phyloP scores from a whole-genome alignment of 2,888 invertebrate genomes.

The Drosophila basisetae region DNA sequence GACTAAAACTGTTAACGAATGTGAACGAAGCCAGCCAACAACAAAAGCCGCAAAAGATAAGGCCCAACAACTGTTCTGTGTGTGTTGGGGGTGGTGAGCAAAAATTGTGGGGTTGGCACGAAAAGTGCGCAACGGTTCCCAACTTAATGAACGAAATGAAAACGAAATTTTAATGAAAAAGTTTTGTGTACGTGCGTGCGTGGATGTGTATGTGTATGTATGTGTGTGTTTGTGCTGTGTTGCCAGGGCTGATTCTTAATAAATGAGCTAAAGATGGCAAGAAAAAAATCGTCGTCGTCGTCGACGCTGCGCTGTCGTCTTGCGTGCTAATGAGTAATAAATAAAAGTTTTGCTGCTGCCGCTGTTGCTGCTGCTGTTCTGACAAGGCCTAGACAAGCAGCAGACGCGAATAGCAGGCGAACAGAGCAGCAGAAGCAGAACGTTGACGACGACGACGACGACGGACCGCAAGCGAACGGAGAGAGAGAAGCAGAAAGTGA shows the following conservation, averaged over 20 bases:
- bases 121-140: slow-evolving; percentile 47
- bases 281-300: slow-evolving; percentile 54
- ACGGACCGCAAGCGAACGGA: slow-evolving; percentile 24
- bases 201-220: slow-evolving; percentile 9
- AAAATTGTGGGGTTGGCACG: slow-evolving; percentile 21
- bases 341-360: slow-evolving; percentile 58
- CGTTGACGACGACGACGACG: slow-evolving; percentile 17
- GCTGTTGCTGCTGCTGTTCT: slow-evolving; percentile 20
- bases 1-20: slow-evolving; percentile 72
- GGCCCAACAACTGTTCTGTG: slow-evolving; percentile 11
- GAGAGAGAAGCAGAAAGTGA: slow-evolving; percentile 15
- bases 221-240: slow-evolving; percentile 12
- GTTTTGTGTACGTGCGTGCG: slow-evolving; percentile 42
- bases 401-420: slow-evolving; percentile 69
- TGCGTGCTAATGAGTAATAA: slow-evolving; percentile 79
- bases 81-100: slow-evolving; percentile 27
- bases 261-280: slow-evolving; percentile 67
- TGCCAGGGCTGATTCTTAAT: slow-evolving; percentile 63
- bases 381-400: slow-evolving; percentile 57
- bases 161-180: slow-evolving; percentile 76
- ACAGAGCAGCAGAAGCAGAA: slow-evolving; percentile 50
- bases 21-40: slow-evolving; percentile 24
- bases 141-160: slow-evolving; percentile 67
- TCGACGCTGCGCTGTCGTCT: slow-evolving; percentile 38
- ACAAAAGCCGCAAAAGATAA: slow-evolving; percentile 57